Percentiles rank a stretch among this genome's conserved stretches.
Conservation (phyloP, 2,888 invertebrate species). For the Protonemura montana region DNA sequence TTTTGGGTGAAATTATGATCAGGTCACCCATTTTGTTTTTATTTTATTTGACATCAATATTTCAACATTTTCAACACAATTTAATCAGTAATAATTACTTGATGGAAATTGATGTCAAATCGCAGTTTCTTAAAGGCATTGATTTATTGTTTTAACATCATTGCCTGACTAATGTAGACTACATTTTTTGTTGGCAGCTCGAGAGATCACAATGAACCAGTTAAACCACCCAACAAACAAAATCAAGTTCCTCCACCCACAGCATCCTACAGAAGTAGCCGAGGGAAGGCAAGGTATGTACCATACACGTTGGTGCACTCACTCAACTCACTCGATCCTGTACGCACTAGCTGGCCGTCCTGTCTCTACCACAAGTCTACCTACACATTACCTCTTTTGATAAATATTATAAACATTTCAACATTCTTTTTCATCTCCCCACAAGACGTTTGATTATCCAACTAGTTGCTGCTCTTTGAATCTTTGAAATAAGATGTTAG, state of each 20-base stretch:
- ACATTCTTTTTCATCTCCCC: not conserved
- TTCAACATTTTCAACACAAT: not conserved
- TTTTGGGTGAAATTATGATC: not conserved
- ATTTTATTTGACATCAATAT: not conserved
- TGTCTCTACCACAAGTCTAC: not conserved
- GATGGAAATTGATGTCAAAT: not conserved
- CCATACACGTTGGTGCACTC: not conserved
- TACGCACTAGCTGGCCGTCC: not conserved
- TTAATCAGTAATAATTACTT: not conserved
- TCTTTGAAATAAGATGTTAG: not conserved
- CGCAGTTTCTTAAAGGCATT: not conserved
- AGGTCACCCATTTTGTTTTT: not conserved
- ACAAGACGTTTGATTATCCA: not conserved
- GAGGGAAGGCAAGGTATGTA: conserved; percentile 27
- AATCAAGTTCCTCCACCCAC: not conserved
- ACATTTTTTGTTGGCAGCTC: conserved; percentile 31
- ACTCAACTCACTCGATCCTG: not conserved
- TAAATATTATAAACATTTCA: conserved; percentile 21
- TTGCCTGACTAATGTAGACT: conserved; percentile 12
- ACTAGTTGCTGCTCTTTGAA: not conserved
- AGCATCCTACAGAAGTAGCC: not conserved
- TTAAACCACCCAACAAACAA: conserved; percentile 14
- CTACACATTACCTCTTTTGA: conserved; percentile 12
- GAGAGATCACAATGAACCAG: conserved; percentile 16
- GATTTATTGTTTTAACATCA: conserved; percentile 13